Evolutionary conservation across 2,113 vertebrate species (phyloP), one percentile per base, ranked within the genome.

Genomic region (Hylia prasina): DNA sequence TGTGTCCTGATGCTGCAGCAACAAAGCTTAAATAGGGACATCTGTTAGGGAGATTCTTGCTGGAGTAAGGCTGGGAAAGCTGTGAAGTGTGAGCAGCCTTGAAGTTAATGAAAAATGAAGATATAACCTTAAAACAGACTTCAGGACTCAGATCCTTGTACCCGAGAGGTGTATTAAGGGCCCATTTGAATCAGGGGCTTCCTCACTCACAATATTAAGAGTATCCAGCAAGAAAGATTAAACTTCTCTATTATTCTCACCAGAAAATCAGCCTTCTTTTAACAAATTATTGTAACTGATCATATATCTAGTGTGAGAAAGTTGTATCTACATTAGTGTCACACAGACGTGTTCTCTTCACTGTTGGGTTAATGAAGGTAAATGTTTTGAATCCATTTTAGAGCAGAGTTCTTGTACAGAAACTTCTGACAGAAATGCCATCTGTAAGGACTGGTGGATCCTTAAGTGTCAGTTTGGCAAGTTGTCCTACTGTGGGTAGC

Each of bases 401-500:
- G 77, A 93, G 33, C 87, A 39, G 81, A 91, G 45, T 70, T 90
- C 63, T 90, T 60, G 45, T 93, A 86, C 89, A 76, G 79, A 86
- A 91, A 69, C 85, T 70, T 90, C 61, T 44, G 87, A 86, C 77
- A 88, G 76, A 86, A 94, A 92, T 25, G 54, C 53, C 66, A 42
- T 63, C 81, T 70, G 69, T 92, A 87, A 87, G 7, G 72, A 81
- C 56, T 33, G 96, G 78, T 33, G 23, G 89, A 56, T 85, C 93
- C 82, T 86, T 78, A 40, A 48, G 60, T 93, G 72, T 96, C 96
- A 15, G 45, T 87, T 96, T 91, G 91, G 91, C 69, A 95, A 93
- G 81, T 96, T 90, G 95, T 96, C 95, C 95, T 95, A 12, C 87
- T 94, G 94, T 94, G 90, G 89, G 96, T 96, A 96, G 91, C 93